A percentile compares a stretch with the other conserved stretches of the same genome.
Evolutionary conservation across 2,888 invertebrate genomes (phyloP).

Genomic region (Bombyx huttoni): DNA sequence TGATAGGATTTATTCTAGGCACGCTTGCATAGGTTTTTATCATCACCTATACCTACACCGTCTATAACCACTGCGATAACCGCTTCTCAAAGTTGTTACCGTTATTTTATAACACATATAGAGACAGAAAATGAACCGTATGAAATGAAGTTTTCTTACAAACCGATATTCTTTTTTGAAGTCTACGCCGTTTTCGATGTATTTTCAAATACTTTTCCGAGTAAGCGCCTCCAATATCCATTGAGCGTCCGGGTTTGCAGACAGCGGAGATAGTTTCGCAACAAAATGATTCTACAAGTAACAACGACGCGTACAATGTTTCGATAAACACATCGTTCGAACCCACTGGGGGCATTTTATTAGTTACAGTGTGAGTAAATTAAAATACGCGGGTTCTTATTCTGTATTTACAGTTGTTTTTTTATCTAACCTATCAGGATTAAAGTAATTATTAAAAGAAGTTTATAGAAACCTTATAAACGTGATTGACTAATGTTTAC

Average conservation of each 20-base stretch:
- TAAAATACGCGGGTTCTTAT: too few relatives aligned
- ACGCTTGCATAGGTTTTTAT: too few relatives aligned
- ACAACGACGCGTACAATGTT: neutral
- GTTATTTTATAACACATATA: too few relatives aligned
- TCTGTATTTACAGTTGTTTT: too few relatives aligned
- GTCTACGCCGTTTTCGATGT: neutral
- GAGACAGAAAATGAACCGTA: too few relatives aligned
- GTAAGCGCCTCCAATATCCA: neutral
- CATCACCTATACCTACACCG: too few relatives aligned
- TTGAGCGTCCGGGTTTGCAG: neutral
- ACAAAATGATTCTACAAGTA: neutral
- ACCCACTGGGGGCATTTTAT: neutral
- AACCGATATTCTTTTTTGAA: too few relatives aligned
- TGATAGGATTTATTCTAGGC: too few relatives aligned
- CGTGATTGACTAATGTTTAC: neutral
- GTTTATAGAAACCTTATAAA: neutral
- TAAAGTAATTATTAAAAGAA: neutral
- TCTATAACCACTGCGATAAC: too few relatives aligned
- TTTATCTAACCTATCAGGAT: too few relatives aligned
- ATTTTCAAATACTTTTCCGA: neutral
- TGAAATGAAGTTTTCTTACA: too few relatives aligned
- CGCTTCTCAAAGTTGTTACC: too few relatives aligned
- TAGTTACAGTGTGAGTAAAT: neutral
- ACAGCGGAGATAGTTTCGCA: neutral
- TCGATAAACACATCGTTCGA: neutral